A percentile compares a stretch with the other conserved stretches of the same genome.
These are phyloP conservation scores for Allolobophora icterica DNA, from an alignment of 2,888 invertebrate genomes.

Conservation along the genomic window DNA sequence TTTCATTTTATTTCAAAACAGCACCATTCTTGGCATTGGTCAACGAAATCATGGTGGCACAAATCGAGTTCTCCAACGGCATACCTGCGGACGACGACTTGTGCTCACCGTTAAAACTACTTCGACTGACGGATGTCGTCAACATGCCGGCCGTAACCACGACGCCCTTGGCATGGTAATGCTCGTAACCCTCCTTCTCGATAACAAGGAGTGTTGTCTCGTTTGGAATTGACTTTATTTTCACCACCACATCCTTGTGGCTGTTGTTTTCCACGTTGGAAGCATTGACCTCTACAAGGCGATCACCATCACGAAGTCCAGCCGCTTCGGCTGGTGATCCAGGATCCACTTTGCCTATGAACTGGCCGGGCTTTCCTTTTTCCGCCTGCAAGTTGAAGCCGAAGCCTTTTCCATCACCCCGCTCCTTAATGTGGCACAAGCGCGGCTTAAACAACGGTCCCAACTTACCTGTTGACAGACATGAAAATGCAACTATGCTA, in stretches of 20 bases:
- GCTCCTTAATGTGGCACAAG: conserved; percentile 38
- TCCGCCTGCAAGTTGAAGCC: conserved; percentile 45
- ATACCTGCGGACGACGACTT: conserved; percentile 1
- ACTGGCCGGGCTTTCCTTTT: conserved; percentile 41
- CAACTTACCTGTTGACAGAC: neutral
- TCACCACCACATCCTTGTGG: conserved; percentile 76
- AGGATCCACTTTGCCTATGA: conserved; percentile 40
- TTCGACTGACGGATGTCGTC: neutral
- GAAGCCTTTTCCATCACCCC: conserved; percentile 38
- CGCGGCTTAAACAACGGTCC: conserved; percentile 26
- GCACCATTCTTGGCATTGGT: neutral
- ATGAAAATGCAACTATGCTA: neutral
- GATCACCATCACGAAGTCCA: conserved; percentile 43
- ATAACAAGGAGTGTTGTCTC: conserved; percentile 90
- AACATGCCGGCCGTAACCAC: conserved; percentile 58
- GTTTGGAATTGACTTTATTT: conserved; percentile 80
- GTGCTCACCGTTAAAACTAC: neutral
- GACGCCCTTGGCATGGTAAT: conserved; percentile 73
- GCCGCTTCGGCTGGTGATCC: conserved; percentile 42
- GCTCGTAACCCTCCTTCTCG: conserved; percentile 76
- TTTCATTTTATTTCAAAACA: neutral
- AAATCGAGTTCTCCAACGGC: neutral
- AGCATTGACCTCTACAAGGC: conserved; percentile 45
- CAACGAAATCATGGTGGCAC: neutral
- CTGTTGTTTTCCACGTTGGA: conserved; percentile 24